These are phyloP conservation scores for Entomobrya multifasciata DNA, from an alignment of 2,888 invertebrate genomes.

Conservation along the genomic window DNA sequence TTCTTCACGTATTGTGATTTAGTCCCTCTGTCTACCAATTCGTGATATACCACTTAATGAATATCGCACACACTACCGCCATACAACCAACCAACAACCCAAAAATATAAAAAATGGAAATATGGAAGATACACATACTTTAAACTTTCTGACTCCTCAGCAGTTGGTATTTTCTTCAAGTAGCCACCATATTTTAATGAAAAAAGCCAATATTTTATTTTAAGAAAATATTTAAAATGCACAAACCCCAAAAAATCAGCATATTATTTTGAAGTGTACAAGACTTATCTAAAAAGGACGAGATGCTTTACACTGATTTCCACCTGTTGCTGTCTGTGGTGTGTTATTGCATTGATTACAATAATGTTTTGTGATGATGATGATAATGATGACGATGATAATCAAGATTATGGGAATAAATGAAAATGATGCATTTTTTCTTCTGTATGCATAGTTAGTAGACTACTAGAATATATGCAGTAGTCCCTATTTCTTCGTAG, in stretches of 20 bases:
- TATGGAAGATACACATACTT: not conserved
- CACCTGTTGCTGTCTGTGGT: not conserved
- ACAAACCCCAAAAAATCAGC: constrained; percentile 8
- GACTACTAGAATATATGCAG: too few relatives aligned
- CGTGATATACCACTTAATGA: constrained; percentile 64
- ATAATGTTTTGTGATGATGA: constrained; percentile 10
- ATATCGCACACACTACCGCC: not conserved
- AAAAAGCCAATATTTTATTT: constrained; percentile 56
- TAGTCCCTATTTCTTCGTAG: not conserved
- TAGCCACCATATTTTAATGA: constrained; percentile 40
- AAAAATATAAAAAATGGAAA: constrained; percentile 1
- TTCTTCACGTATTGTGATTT: constrained; percentile 47
- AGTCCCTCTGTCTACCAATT: not conserved
- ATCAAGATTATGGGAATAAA: constrained; percentile 57
- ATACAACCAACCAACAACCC: not conserved
- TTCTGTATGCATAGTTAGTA: not conserved
- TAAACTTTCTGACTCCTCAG: not conserved
- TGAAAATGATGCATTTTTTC: constrained; percentile 35
- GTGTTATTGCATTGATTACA: constrained; percentile 11
- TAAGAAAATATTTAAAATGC: not conserved
- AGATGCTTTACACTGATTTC: not conserved
- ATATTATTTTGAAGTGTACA: not conserved
- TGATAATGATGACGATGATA: constrained; percentile 34
- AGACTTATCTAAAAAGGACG: constrained; percentile 6
- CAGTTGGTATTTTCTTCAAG: constrained; percentile 13